Evolutionary conservation across 2,797 vertebrate species (phyloP).

Genomic region (Tachyglossus aculeatus): DNA sequence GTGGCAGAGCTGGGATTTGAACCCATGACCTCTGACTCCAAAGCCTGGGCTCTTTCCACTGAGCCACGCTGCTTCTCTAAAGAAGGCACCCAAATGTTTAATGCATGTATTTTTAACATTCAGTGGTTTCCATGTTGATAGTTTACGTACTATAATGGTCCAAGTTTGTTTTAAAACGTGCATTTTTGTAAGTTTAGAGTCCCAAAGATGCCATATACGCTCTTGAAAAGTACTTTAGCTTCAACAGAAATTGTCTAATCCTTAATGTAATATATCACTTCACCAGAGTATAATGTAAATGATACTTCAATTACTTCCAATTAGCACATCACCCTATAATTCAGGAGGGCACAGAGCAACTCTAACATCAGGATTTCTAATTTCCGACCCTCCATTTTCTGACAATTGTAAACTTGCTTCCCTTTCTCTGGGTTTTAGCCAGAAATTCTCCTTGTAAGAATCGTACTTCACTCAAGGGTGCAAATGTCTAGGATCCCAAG

Average conservation of each 20-base stretch:
- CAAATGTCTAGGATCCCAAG: conserved; percentile 13
- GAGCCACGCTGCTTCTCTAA: too few relatives aligned
- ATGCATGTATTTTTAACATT: conserved; percentile 3
- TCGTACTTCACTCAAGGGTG: conserved; percentile 26
- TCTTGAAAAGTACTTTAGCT: conserved; percentile 2
- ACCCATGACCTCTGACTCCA: too few relatives aligned
- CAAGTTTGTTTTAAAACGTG: conserved; percentile 16
- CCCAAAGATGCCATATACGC: neutral
- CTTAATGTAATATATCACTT: conserved; percentile 12
- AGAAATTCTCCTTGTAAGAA: conserved; percentile 38
- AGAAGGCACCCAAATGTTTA: conserved; percentile 20
- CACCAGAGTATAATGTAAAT: conserved; percentile 13
- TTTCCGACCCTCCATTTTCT: neutral
- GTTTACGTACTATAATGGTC: conserved; percentile 10
- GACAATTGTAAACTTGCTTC: conserved; percentile 14
- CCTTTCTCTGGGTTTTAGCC: conserved; percentile 58
- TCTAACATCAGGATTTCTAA: conserved; percentile 14
- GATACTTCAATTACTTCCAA: conserved; percentile 37
- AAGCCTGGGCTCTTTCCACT: too few relatives aligned
- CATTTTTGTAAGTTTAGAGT: too few relatives aligned
- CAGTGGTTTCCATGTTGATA: conserved; percentile 10
- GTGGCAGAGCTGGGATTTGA: too few relatives aligned
- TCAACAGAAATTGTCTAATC: conserved; percentile 22
- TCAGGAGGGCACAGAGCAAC: neutral
- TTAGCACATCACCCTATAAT: conserved; percentile 20